Evolutionary conservation across 2,888 invertebrate species (phyloP), one percentile per base, ranked within the genome.

Genomic region (Noctua comes): DNA sequence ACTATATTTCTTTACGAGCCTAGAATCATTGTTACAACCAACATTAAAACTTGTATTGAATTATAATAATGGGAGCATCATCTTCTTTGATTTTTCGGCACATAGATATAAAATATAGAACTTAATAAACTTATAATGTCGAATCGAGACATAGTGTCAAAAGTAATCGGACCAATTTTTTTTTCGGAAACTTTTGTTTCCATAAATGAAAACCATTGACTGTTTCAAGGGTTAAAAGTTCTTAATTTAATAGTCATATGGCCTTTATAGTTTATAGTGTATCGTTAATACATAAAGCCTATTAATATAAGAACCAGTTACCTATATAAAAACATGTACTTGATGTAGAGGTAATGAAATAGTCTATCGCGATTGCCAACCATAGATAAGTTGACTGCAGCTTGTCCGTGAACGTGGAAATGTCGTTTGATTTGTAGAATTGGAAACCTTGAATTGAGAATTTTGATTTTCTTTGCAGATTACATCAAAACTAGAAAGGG

Each of bases 1-100:
- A 92, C 91, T 93, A 92, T 92, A 93, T 92, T 91, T 91, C 85
- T 95, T 96, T 94, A 96, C 92, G 93, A 91, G 88, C 89, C 84
- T 91, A 90, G 90, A 93, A 94, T 95, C 90, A 93, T 93, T 95
- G 84, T 94, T 93, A 95, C 91, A 87, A 88, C 92, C 83, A 86
- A 90, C 89, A 90, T 94, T 92, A 95, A 79, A 95, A 90, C 90
- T 91, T 92, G 90, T 90, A 94, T 94, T 93, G 91, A 91, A 93
- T 92, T 88, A 91, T 87, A 87, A 87, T 87, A 86, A 89, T 79
- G 80, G 76, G 71, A 72, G 21, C 59, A 69, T 79, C 83, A 82
- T 77, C 54, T 82, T 73, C 77, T 76, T 86, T 80, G 78, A 89
- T 84, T 86, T 85, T 79, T 75, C 62, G 65, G 24, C 36, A 70